A percentile compares a stretch with the other conserved stretches of the same genome.
Evolutionary conservation across 2,113 vertebrate species (phyloP).

Genomic region (Lanius collurio): DNA sequence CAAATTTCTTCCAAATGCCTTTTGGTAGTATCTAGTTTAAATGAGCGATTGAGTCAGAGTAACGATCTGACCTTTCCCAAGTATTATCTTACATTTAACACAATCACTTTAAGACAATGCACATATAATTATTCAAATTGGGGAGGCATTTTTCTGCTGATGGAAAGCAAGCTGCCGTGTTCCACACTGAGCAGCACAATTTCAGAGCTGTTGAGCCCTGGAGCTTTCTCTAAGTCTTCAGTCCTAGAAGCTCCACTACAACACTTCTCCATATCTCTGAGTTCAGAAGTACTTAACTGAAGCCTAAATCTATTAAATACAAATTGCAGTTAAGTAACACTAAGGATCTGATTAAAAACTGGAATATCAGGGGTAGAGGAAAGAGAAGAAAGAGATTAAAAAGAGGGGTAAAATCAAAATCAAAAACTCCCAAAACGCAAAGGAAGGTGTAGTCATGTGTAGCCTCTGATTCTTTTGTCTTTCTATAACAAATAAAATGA

Average conservation of each 20-base stretch:
- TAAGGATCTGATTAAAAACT: conserved; percentile 1
- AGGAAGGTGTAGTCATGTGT: neutral
- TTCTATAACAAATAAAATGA: neutral
- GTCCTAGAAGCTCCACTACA: neutral
- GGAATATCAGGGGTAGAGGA: neutral
- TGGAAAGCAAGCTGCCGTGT: conserved; percentile 13
- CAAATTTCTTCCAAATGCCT: neutral
- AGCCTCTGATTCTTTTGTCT: neutral
- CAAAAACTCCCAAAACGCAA: neutral
- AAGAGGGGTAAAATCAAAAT: neutral
- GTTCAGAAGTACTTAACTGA: conserved; percentile 11
- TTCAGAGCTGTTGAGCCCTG: neutral
- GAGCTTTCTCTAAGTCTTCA: neutral
- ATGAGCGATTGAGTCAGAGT: neutral
- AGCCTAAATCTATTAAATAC: conserved; percentile 1
- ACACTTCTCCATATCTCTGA: neutral
- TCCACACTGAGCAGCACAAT: neutral
- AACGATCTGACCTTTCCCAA: conserved; percentile 15
- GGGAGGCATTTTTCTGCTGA: neutral
- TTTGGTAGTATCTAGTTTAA: neutral
- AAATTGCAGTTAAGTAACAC: neutral
- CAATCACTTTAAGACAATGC: conserved; percentile 4
- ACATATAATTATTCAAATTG: neutral
- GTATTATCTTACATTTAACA: conserved; percentile 28
- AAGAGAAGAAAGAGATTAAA: neutral